Evolutionary conservation across 37 sponge, comb jelly and placozoan genomes (phyloP).

Genomic region (Theonella swinhoei): DNA sequence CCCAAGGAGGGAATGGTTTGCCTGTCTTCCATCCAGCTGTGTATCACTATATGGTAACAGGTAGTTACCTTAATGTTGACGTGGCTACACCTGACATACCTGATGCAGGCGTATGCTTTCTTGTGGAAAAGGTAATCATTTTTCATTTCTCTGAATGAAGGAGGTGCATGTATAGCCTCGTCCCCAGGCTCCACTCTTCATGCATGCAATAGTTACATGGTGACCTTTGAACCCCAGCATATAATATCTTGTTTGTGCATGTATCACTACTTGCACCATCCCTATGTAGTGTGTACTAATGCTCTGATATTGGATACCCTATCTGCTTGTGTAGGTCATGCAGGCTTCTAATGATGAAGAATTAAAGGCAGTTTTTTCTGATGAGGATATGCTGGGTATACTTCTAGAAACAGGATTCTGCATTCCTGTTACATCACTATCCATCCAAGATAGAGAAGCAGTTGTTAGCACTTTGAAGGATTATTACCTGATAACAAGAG

Average conservation of each 20-base stretch:
- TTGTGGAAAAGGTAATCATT: constrained; percentile 10
- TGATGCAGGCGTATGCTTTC: background rate
- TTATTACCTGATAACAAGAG: constrained; percentile 1
- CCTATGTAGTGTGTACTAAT: too few relatives aligned
- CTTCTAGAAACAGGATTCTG: constrained; percentile 17
- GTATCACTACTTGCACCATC: too few relatives aligned
- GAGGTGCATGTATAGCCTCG: too few relatives aligned
- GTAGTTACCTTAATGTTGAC: background rate
- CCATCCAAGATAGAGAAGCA: background rate
- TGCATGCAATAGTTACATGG: background rate
- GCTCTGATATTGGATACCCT: too few relatives aligned
- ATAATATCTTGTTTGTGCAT: too few relatives aligned
- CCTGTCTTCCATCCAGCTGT: constrained; percentile 26
- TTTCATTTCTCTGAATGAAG: too few relatives aligned
- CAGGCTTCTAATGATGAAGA: background rate
- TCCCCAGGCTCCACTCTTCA: too few relatives aligned
- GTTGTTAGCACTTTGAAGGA: background rate
- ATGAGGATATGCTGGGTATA: background rate
- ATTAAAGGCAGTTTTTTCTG: background rate
- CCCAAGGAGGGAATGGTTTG: constrained; percentile 29
- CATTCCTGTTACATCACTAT: background rate
- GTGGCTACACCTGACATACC: background rate
- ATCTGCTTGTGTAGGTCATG: constrained; percentile 5
- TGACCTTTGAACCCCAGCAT: background rate
- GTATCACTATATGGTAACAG: constrained; percentile 17